Evolutionary conservation across 2,797 vertebrate genomes (phyloP).

Genomic region (Hapalemur alaotrensis): DNA sequence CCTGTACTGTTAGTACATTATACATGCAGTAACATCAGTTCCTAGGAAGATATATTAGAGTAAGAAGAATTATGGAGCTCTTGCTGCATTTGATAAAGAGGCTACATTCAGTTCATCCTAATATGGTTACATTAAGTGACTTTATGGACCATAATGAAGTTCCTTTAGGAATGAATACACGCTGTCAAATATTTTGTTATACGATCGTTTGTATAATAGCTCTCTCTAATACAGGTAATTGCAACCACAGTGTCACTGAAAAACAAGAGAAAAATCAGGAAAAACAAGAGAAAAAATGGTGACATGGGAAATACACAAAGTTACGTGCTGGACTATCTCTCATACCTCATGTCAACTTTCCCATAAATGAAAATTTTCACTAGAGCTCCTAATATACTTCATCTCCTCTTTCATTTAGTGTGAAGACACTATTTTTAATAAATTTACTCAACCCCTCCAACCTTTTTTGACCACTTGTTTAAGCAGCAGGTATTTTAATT

Average conservation of each 20-base stretch:
- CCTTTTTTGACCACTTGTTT: neutral
- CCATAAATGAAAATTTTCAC: neutral
- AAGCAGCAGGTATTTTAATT: neutral
- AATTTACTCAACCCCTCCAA: neutral
- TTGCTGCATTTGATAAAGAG: neutral
- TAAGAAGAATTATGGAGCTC: neutral
- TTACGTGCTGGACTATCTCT: neutral
- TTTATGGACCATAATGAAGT: neutral
- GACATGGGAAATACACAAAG: neutral
- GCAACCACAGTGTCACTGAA: neutral
- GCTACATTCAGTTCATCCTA: neutral
- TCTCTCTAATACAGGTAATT: neutral
- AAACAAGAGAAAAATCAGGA: neutral
- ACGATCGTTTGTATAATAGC: neutral
- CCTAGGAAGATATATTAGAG: neutral
- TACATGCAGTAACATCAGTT: neutral
- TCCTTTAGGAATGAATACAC: neutral
- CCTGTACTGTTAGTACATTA: neutral
- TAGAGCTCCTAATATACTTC: neutral
- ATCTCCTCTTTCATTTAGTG: neutral
- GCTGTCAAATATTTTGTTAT: neutral
- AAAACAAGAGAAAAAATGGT: neutral
- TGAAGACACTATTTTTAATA: neutral
- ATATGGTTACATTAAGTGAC: neutral
- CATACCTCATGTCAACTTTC: neutral